Conservation (phyloP, 2,113 vertebrate species). For the Catagonus wagneri region DNA sequence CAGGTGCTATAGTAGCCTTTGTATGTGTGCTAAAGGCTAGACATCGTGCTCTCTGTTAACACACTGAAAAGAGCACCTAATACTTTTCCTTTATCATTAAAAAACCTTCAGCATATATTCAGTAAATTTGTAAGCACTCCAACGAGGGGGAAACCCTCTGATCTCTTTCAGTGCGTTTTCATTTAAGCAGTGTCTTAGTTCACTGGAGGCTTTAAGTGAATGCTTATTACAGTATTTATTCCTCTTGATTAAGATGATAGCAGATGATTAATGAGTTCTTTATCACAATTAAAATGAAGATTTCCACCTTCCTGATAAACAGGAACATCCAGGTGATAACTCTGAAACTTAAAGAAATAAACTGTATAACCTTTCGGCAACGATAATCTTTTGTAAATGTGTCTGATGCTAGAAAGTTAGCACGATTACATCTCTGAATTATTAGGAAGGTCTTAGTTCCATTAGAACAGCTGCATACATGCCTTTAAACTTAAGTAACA, state of each 20-base stretch:
- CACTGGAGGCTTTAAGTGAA: not conserved
- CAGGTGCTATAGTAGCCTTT: not conserved
- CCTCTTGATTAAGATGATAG: slow-evolving; percentile 27
- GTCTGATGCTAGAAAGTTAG: not conserved
- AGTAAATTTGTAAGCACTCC: not conserved
- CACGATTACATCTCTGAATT: not conserved
- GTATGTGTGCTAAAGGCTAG: not conserved
- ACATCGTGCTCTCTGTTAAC: not conserved
- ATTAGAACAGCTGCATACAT: not conserved
- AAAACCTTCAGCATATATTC: not conserved
- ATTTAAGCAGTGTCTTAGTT: not conserved
- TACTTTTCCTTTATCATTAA: slow-evolving; percentile 26
- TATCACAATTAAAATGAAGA: slow-evolving; percentile 12
- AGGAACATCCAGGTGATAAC: slow-evolving; percentile 32
- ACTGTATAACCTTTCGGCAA: not conserved
- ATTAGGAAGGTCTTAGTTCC: not conserved
- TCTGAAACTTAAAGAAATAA: not conserved
- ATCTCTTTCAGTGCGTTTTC: slow-evolving; percentile 9
- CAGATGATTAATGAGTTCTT: slow-evolving; percentile 13
- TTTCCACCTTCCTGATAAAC: not conserved
- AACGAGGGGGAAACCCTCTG: not conserved
- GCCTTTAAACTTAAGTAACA: not conserved
- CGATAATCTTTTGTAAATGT: not conserved
- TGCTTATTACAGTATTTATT: not conserved
- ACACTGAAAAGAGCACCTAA: not conserved